Evolutionary conservation across 2,797 vertebrate genomes (phyloP).

Genomic region (Enteromius trimaculatus): DNA sequence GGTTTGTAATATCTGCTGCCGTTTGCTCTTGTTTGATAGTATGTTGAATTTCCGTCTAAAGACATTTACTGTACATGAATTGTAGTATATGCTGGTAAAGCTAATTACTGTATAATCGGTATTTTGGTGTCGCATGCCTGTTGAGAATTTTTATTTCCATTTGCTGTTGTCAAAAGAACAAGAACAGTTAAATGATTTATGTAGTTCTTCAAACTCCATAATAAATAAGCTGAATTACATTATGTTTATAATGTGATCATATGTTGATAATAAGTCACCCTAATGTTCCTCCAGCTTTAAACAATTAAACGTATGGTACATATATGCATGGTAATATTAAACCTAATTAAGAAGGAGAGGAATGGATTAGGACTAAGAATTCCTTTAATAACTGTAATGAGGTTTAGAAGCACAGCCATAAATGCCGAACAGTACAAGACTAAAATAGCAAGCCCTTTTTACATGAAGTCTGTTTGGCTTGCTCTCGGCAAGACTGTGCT

Average conservation of each 20-base stretch:
- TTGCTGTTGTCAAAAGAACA: neutral
- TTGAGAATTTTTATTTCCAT: conserved; percentile 25
- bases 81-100: conserved; percentile 21
- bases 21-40: neutral
- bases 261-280: conserved; percentile 36
- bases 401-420: conserved; percentile 2
- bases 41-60: neutral
- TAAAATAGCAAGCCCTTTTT: conserved; percentile 38
- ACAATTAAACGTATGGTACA: conserved; percentile 34
- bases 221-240: conserved; percentile 5
- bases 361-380: conserved; percentile 37
- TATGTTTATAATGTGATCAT: conserved; percentile 27
- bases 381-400: conserved; percentile 41
- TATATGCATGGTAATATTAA: conserved; percentile 25
- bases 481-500: conserved; percentile 34
- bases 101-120: neutral
- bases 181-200: conserved; percentile 23
- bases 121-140: neutral
- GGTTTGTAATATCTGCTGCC: conserved; percentile 19
- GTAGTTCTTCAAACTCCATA: neutral
- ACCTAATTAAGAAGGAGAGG: conserved; percentile 39
- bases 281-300: conserved; percentile 33
- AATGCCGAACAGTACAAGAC: neutral
- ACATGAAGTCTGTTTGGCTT: conserved; percentile 30
- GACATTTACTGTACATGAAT: neutral